Evolutionary conservation across 1,140 invertebrate species (phyloP).

Genomic region (Trichonephila clavata): DNA sequence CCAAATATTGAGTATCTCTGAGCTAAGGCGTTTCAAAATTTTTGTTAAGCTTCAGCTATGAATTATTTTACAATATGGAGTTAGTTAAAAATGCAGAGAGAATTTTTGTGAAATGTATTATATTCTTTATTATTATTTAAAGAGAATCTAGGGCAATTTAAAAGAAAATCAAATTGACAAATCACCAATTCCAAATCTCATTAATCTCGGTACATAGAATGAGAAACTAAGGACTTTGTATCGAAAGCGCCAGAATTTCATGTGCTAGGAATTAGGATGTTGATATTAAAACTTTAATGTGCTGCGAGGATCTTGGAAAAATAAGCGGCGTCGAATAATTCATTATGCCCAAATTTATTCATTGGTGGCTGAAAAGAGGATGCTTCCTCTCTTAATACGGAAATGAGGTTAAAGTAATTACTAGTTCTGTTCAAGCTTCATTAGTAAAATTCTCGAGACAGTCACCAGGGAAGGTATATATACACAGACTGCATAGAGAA

Average conservation of each 20-base stretch:
- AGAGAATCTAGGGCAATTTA: too few species aligned
- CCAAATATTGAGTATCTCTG: too few species aligned
- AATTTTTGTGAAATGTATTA: too few species aligned
- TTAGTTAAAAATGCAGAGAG: too few species aligned
- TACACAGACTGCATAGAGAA: too few species aligned
- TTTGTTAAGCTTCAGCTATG: too few species aligned
- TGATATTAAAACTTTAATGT: constrained; percentile 46
- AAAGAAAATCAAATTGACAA: neutral
- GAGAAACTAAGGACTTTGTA: constrained; percentile 31
- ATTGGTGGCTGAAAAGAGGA: neutral
- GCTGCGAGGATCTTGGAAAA: constrained; percentile 31
- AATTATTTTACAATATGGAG: too few species aligned
- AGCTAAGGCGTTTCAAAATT: too few species aligned
- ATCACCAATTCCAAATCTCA: constrained; percentile 21
- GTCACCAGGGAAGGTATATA: neutral
- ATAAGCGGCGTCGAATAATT: constrained; percentile 46
- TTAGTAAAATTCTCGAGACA: constrained; percentile 28
- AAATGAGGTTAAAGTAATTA: constrained; percentile 46
- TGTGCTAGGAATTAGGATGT: constrained; percentile 28
- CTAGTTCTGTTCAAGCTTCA: constrained; percentile 57
- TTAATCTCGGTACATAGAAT: constrained; percentile 14
- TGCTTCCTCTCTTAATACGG: too few species aligned
- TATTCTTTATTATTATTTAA: too few species aligned
- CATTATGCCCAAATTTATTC: constrained; percentile 62
- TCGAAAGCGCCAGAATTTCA: constrained; percentile 10